These are phyloP conservation scores for Indri indri DNA, from an alignment of 2,113 vertebrate species.

Conservation along the genomic window DNA sequence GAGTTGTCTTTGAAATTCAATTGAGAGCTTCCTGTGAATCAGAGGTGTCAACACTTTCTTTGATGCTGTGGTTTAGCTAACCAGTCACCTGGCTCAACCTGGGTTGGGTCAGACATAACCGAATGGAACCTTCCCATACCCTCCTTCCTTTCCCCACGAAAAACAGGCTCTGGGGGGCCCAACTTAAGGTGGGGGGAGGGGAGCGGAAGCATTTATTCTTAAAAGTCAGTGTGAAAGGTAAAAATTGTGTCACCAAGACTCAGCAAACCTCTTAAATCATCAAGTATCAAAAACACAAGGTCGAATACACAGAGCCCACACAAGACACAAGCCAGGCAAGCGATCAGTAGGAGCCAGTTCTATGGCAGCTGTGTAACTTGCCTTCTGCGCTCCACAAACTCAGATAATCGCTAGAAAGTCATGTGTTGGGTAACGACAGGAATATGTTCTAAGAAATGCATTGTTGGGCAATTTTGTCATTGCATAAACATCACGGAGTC, in stretches of 20 bases:
- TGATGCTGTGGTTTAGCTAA: background rate
- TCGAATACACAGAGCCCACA: background rate
- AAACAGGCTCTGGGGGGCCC: background rate
- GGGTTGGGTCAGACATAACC: background rate
- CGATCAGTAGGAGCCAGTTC: background rate
- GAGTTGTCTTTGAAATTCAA: background rate
- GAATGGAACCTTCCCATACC: background rate
- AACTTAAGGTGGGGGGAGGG: background rate
- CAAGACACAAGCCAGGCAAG: background rate
- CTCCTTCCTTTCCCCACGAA: too few relatives aligned
- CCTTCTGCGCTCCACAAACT: background rate
- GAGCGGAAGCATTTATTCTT: background rate
- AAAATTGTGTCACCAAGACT: too few relatives aligned
- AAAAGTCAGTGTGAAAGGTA: background rate
- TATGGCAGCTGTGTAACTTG: too few relatives aligned
- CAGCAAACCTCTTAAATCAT: background rate
- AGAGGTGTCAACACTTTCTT: background rate
- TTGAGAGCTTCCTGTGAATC: background rate
- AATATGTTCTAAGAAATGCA: too few relatives aligned
- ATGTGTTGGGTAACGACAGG: too few relatives aligned
- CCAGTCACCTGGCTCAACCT: background rate
- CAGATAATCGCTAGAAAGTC: too few relatives aligned
- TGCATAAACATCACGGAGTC: too few relatives aligned
- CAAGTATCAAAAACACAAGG: background rate
- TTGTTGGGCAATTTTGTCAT: too few relatives aligned